phyloP scores from a whole-genome alignment of 2,113 vertebrate genomes.

The Neotragus moschatus region DNA sequence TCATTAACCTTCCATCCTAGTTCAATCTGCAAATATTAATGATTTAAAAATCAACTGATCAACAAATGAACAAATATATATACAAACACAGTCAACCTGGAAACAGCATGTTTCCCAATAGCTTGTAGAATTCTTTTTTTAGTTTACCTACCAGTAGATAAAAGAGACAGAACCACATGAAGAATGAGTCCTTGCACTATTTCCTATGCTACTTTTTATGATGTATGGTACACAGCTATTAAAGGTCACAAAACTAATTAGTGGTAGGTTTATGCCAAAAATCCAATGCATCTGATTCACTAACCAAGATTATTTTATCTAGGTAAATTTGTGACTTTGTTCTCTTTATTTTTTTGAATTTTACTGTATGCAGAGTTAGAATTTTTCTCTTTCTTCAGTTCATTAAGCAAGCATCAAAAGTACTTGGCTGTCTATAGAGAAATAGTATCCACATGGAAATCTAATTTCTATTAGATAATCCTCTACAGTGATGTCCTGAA shows the following conservation, averaged over 20 bases:
- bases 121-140: neutral
- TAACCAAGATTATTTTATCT: neutral
- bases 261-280: slow-evolving; percentile 50
- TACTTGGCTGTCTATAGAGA: neutral
- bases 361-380: neutral
- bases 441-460: neutral
- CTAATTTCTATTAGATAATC: neutral
- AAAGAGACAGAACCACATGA: neutral
- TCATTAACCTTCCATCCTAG: neutral
- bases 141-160: neutral
- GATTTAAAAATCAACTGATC: neutral
- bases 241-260: slow-evolving; percentile 62
- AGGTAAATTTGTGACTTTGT: neutral
- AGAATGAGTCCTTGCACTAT: neutral
- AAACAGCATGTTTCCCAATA: neutral
- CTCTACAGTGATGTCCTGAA: neutral
- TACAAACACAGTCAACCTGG: neutral
- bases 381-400: neutral
- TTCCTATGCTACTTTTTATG: neutral
- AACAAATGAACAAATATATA: neutral
- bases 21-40: neutral
- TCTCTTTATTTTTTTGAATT: neutral
- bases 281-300: neutral
- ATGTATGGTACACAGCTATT: neutral
- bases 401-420: neutral